These are phyloP conservation scores for Dasypolia templi DNA, from an alignment of 2,888 invertebrate species.

Conservation along the genomic window DNA sequence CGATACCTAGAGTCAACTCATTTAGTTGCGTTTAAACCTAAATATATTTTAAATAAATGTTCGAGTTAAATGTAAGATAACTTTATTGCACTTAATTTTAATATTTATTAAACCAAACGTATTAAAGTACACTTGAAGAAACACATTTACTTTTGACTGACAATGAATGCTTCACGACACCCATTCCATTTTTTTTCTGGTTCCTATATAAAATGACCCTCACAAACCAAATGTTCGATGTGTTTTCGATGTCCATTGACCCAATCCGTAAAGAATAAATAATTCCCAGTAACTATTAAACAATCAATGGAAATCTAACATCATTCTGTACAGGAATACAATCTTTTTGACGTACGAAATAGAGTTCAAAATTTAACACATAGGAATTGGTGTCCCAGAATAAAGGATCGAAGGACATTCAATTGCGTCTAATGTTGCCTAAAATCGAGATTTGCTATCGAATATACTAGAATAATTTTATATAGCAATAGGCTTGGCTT, in stretches of 20 bases:
- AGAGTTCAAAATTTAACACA: slow-evolving; percentile 15
- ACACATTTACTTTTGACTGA: slow-evolving; percentile 34
- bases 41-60: slow-evolving; percentile 67
- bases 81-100: slow-evolving; percentile 67
- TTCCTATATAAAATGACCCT: neutral
- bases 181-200: neutral
- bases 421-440: slow-evolving; percentile 57
- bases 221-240: slow-evolving; percentile 4
- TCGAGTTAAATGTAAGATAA: slow-evolving; percentile 63
- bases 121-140: slow-evolving; percentile 46
- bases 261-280: slow-evolving; percentile 13
- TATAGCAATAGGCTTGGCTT: slow-evolving; percentile 34
- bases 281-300: slow-evolving; percentile 4
- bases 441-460: slow-evolving; percentile 42
- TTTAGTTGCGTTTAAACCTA: slow-evolving; percentile 69
- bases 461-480: slow-evolving; percentile 30
- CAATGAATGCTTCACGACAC: slow-evolving; percentile 22
- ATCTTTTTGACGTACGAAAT: neutral
- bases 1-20: slow-evolving; percentile 84
- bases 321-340: slow-evolving; percentile 24
- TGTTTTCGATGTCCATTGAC: slow-evolving; percentile 8
- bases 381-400: slow-evolving; percentile 28
- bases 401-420: slow-evolving; percentile 13
- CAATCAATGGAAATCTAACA: neutral
- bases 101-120: slow-evolving; percentile 51